Conservation (phyloP, 2,888 invertebrate species). For the Papilio demoleus region DNA sequence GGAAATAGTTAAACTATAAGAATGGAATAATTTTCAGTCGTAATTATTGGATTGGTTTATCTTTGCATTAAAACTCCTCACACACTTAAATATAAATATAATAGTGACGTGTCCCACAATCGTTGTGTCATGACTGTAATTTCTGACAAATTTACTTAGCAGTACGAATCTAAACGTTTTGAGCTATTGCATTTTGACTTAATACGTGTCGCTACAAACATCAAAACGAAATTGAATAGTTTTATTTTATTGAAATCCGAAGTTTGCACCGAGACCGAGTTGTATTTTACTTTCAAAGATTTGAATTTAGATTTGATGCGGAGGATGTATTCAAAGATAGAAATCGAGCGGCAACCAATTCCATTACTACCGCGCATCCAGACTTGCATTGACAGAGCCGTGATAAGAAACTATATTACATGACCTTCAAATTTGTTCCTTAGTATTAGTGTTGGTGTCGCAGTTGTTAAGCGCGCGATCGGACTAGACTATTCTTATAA, state of each 20-base stretch:
- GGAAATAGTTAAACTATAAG: constrained; percentile 43
- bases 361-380: constrained; percentile 30
- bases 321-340: constrained; percentile 33
- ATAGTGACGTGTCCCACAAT: not conserved
- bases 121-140: not conserved
- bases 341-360: constrained; percentile 35
- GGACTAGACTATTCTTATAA: too few relatives aligned
- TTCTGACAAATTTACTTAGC: not conserved
- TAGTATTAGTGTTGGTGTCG: too few relatives aligned
- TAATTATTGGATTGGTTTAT: not conserved
- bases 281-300: constrained; percentile 27
- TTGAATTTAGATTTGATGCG: constrained; percentile 37
- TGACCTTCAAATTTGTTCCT: constrained; percentile 8
- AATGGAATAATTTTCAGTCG: not conserved
- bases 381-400: constrained; percentile 20
- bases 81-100: too few relatives aligned
- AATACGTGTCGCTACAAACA: not conserved
- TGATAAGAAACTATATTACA: constrained; percentile 1
- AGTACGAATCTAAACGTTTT: not conserved
- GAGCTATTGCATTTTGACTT: not conserved
- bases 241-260: constrained; percentile 22
- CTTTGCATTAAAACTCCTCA: not conserved
- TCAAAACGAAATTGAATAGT: constrained; percentile 23
- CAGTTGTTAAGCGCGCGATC: too few relatives aligned
- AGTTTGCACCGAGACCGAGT: constrained; percentile 14